Percentiles rank a stretch among this genome's conserved stretches.
Conservation (phyloP, 2,888 invertebrate genomes). For the Drosophila pseudotakahashii region DNA sequence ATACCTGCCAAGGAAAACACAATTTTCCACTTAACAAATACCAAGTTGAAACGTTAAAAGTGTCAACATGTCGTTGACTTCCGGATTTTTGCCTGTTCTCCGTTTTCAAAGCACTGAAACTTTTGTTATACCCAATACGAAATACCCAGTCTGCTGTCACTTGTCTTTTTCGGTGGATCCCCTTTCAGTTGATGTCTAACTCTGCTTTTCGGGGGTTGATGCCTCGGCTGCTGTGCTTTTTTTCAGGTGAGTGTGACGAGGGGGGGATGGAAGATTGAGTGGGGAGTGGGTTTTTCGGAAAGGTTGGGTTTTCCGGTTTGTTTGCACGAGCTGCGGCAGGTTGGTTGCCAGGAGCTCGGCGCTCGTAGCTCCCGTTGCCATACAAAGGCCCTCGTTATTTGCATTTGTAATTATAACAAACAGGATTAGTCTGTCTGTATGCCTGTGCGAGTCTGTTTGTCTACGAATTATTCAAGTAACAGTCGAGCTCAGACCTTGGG, state of each 20-base stretch:
- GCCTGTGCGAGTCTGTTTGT: constrained; percentile 42
- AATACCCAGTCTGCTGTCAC: constrained; percentile 44
- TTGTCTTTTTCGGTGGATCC: constrained; percentile 54
- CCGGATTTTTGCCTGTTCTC: constrained; percentile 7
- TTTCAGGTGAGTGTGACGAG: constrained; percentile 49
- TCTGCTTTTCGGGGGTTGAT: constrained; percentile 54
- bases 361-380: constrained; percentile 44
- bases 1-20: constrained; percentile 25
- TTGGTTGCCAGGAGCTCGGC: constrained; percentile 36
- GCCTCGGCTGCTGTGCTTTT: constrained; percentile 61
- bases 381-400: constrained; percentile 79
- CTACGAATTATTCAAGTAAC: constrained; percentile 72
- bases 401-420: constrained; percentile 84
- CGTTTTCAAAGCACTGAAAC: constrained; percentile 25
- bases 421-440: constrained; percentile 75
- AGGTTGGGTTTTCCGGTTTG: constrained; percentile 45
- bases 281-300: background rate
- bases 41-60: constrained; percentile 21
- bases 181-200: constrained; percentile 42
- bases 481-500: constrained; percentile 50
- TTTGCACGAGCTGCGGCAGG: constrained; percentile 38
- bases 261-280: background rate
- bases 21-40: constrained; percentile 30
- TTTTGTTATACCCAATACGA: constrained; percentile 16
- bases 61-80: constrained; percentile 43